Evolutionary conservation across 2,113 vertebrate genomes (phyloP), one percentile per base, ranked within the genome.

Genomic region (Laticauda laticaudata): DNA sequence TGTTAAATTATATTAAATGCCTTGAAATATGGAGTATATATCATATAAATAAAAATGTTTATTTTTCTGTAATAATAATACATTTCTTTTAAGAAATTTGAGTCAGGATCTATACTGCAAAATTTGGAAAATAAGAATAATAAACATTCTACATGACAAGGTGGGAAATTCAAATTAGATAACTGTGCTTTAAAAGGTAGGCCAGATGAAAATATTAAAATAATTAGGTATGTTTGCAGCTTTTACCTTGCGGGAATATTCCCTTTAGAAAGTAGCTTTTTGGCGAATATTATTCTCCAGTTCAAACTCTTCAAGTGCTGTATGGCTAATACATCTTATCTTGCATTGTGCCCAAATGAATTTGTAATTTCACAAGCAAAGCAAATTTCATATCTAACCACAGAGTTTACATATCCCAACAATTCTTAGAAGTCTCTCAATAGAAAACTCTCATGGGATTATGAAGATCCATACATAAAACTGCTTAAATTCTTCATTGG

Each of bases 351-450:
- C 2, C 24, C 51, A 55, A 34, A 43, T 4, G 39, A 92, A 69
- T 45, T 45, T 87, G 69, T 1, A 2, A 43, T 95, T 96, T 92
- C 29, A 93, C 11, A 93, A 93, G 54, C 92, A 95, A 97, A 95
- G 89, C 94, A 95, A 87, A 57, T 91, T 94, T 94, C 69, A 93
- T 81, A 95, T 96, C 95, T 94, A 94, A 95, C 96, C 89, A 87
- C 14, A 93, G 94, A 93, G 53, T 43, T 57, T 92, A 4, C 59
- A 26, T 4, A 29, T 93, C 95, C 89, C 94, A 34, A 26, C 81
- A 64, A 69, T 29, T 29, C 34, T 87, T 53, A 51, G 86, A 87
- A 18, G 57, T 48, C 8, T 56, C 1, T 55, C 86, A 92, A 57
- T 0, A 59, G 15, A 56, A 88, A 93, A 91, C n/a, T 81, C 95